Evolutionary conservation across 1,140 invertebrate species (phyloP).

Genomic region (Hermetia illucens): DNA sequence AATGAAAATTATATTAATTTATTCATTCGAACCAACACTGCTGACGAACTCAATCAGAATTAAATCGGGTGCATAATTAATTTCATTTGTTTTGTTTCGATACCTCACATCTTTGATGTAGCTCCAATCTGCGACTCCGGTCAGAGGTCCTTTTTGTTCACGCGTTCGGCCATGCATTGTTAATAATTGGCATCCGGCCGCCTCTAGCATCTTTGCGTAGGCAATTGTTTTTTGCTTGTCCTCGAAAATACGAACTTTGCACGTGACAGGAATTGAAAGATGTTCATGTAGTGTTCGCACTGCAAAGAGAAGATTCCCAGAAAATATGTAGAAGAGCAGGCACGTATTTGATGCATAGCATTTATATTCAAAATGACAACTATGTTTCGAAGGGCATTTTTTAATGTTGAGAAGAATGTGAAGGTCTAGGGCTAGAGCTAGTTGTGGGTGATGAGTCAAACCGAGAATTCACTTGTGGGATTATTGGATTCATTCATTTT

Average conservation of each 20-base stretch:
- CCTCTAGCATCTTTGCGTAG: conserved; percentile 90
- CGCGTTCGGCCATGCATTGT: conserved; percentile 93
- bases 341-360: too few species aligned
- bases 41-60: neutral
- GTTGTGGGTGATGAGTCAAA: too few species aligned
- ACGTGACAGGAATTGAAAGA: conserved; percentile 78
- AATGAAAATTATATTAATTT: conserved; percentile 3
- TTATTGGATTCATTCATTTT: too few species aligned
- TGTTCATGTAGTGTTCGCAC: conserved; percentile 50
- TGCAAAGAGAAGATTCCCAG: too few species aligned
- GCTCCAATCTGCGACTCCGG: conserved; percentile 89
- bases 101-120: conserved; percentile 85
- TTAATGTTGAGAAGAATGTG: too few species aligned
- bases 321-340: too few species aligned
- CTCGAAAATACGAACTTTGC: conserved; percentile 88
- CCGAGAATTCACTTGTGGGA: too few species aligned
- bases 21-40: conserved; percentile 3
- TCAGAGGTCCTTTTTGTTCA: conserved; percentile 89
- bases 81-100: neutral
- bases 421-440: too few species aligned
- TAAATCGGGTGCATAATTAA: neutral
- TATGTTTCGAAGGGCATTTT: too few species aligned
- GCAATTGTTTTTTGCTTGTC: conserved; percentile 73
- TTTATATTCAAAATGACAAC: too few species aligned
- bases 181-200: conserved; percentile 80